Evolutionary conservation across 2,888 invertebrate species (phyloP), one percentile per base, ranked within the genome.

Genomic region (Patella caerulea): DNA sequence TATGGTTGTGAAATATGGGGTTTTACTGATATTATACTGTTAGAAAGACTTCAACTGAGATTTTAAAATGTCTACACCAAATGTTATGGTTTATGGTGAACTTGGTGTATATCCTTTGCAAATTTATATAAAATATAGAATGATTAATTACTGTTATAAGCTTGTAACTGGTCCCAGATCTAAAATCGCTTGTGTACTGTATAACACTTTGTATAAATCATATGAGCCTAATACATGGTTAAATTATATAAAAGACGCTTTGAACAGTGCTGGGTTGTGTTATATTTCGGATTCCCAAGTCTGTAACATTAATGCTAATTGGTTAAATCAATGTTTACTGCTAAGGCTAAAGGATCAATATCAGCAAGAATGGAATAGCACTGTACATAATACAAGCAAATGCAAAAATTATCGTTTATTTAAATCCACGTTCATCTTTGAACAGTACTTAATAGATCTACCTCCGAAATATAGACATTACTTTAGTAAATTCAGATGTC

Each of bases 41-140:
- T 34, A 34, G 34, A 77, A 77, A 59, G 73, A 70, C 24, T 73
- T 17, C 65, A 77, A 34, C 45, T 77, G 34, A 73, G 55, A 53
- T 77, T 77, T 70, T 77, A 73, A 55, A 54, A 72, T 11, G 3
- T 53, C 54, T 12, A 77, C 73, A 3, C 74, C 77, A 53, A 73
- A 77, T 71, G 73, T 53, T 55, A 77, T 77, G 74, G 70, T 77
- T 0, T 77, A 77, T 55, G 71, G 73, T 17, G 77, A 77, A 70
- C 54, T 73, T n/a, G 77, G 77, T 29, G 29, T 70, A 73, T 77
- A 56, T 56, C 74, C 74, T 12, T 24, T 74, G 12, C 55, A 56
- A 56, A 71, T 77, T 24, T 71, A 56, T 29, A 65, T 77, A 29
- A 77, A 77, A 54, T 24, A 70, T 53, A 77, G 73, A 73, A 77